Base-by-base conservation (phyloP, 2,888 invertebrate species). In the Schizotus pectinicornis region DNA sequence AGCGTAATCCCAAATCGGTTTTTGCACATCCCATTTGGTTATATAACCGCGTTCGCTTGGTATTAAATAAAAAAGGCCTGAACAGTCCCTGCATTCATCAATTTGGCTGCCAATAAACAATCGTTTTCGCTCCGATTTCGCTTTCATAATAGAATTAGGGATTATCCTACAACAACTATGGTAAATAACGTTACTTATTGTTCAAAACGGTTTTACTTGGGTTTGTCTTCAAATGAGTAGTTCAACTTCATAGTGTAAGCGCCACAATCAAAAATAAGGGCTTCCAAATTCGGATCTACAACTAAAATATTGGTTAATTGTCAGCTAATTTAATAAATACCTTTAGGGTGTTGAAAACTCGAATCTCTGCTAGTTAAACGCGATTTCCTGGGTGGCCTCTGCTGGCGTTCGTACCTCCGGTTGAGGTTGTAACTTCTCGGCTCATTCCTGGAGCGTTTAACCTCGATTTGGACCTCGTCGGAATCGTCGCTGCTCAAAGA, bases 111-210 rank as follows among this genome's bases (percentile, higher is more conserved):
- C 98, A 53, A 99, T 87, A 78, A 98, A 99, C 0, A 95, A 90
- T 38, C 98, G 85, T 7, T 97, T 88, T 50, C 96, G 83, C 79
- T 99, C 98, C 48, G 94, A 95, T 80, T 98, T 98, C 0, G 97
- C 97, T 84, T 99, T 99, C 87, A 96, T 95, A 30, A 99, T 93
- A 73, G 94, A 95, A 80, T 99, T 99, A 0, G 98, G 96, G 47
- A 95, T 85, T 9, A 92, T 75, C 72, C 87, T 88, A 69, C 50
- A 80, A 79, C 22, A 2, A 2, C 5, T 22, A 22, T 22, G 22
- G 5, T 22, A 22, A 22, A 22, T 22, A 22, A 22, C 5, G 22
- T 5, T 5, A 22, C 5, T 22, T 22, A 22, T 22, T 22, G 5
- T 22, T 22, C 22, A 22, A 22, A 22, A 22, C 5, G 2, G 22